A percentile compares a stretch with the other conserved stretches of the same genome.
phyloP scores from a whole-genome alignment of 2,888 invertebrate species.

The Anagyrus pseudococci region DNA sequence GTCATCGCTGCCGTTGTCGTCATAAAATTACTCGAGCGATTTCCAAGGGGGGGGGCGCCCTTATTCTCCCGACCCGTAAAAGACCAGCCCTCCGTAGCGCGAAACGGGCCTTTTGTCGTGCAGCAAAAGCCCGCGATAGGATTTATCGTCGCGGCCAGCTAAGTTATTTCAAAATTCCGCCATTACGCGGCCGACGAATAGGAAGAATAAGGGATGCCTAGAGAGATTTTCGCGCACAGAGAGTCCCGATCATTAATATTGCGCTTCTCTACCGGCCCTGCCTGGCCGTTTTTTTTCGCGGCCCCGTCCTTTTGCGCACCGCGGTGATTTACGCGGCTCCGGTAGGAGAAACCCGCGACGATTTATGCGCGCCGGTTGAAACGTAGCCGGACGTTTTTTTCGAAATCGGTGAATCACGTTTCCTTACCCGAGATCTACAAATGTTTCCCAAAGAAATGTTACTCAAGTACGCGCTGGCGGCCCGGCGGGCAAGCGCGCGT shows the following conservation, averaged over 20 bases:
- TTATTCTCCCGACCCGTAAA: neutral
- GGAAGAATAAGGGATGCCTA: conserved; percentile 5
- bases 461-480: too few relatives aligned
- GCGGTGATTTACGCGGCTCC: neutral
- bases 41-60: neutral
- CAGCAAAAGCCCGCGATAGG: neutral
- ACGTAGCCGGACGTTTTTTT: too few relatives aligned
- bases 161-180: conserved; percentile 23
- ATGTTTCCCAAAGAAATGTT: too few relatives aligned
- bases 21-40: conserved; percentile 12
- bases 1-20: too few relatives aligned
- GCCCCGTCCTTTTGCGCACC: neutral
- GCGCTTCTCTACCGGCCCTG: neutral
- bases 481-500: too few relatives aligned
- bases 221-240: neutral
- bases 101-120: conserved; percentile 24
- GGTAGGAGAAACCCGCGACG: neutral
- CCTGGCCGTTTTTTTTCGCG: neutral
- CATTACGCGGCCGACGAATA: conserved; percentile 14
- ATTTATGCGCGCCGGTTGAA: too few relatives aligned
- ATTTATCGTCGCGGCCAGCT: conserved; percentile 5
- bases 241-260: conserved; percentile 11
- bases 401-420: too few relatives aligned
- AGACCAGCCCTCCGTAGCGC: conserved; percentile 1
- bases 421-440: too few relatives aligned